Evolutionary conservation across 2,797 vertebrate genomes (phyloP), one percentile per base, ranked within the genome.

Genomic region (Gambelia wislizenii): DNA sequence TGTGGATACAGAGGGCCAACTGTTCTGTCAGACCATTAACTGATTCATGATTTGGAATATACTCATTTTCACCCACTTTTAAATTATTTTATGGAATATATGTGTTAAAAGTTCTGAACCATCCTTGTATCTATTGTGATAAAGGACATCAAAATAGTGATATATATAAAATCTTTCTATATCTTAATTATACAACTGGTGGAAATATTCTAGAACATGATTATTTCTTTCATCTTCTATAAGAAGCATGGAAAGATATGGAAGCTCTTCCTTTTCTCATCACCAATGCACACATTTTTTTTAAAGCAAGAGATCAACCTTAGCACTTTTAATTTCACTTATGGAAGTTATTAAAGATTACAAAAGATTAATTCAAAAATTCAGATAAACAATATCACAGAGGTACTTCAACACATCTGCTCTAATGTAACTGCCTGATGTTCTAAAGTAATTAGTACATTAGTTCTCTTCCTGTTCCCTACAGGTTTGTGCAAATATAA

Each of bases 381-480:
- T 92, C 94, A 95, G 91, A 93, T 95, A 91, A 93, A 94, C 67
- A 87, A 92, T 92, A 90, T 94, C 49, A 93, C 87, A 95, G 61
- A 94, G 90, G 93, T 87, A 92, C 30, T 87, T 88, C 80, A 94
- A 91, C 89, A 95, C 54, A 42, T 89, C 92, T 94, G 91, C 92
- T 95, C 93, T 94, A 91, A 95, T 93, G 87, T 94, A 96, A 96
- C 93, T 93, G 91, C 93, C 96, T 95, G 93, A 96, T 54, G 90
- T 88, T 96, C 92, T 94, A 95, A 95, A 95, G 90, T 95, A 96
- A 97, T 96, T 95, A 96, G 94, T 96, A 91, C 89, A 95, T 94
- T 95, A 96, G 93, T 96, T 96, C 95, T 91, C 90, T 70, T 42
- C 85, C 67, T 91, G 91, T 77, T 96, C 96, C 94, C 92, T 94